phyloP scores from a whole-genome alignment of 2,113 vertebrate genomes.

The Dicerorhinus sumatrensis region DNA sequence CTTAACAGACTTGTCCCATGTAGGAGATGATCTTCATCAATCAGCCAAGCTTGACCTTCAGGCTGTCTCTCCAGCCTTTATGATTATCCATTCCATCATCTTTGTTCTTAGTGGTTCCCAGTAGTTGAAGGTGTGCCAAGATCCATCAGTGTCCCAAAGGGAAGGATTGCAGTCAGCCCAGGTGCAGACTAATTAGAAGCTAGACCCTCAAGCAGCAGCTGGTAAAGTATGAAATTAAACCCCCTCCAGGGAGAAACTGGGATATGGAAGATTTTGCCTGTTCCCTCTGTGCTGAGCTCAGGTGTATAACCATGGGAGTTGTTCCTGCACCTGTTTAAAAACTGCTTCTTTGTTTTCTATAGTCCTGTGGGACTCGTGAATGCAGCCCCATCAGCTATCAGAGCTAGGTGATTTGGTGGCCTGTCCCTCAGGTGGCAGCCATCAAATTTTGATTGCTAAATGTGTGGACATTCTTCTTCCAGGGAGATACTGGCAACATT shows the following conservation, averaged over 20 bases:
- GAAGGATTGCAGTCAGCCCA: neutral
- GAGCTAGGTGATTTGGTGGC: neutral
- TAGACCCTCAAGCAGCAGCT: neutral
- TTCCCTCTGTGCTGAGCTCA: neutral
- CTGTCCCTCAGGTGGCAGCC: neutral
- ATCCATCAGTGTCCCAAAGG: neutral
- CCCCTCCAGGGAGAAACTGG: neutral
- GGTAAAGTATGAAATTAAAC: neutral
- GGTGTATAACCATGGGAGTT: neutral
- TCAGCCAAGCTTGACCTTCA: neutral
- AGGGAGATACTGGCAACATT: neutral
- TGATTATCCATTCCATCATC: neutral
- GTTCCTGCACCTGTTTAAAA: neutral
- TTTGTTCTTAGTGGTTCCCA: neutral
- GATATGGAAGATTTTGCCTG: neutral
- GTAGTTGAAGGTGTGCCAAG: neutral
- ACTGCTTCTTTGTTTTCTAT: neutral
- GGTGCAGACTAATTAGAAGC: neutral
- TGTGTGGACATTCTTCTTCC: neutral
- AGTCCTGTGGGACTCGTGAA: neutral
- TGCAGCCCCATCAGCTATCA: neutral
- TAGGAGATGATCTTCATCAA: neutral
- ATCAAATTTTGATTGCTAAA: neutral
- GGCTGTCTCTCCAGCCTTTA: neutral
- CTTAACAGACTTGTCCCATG: neutral